Percentiles rank a stretch among this genome's conserved stretches.
phyloP scores from a whole-genome alignment of 2,113 vertebrate genomes.

The Cyanoderma ruficeps region DNA sequence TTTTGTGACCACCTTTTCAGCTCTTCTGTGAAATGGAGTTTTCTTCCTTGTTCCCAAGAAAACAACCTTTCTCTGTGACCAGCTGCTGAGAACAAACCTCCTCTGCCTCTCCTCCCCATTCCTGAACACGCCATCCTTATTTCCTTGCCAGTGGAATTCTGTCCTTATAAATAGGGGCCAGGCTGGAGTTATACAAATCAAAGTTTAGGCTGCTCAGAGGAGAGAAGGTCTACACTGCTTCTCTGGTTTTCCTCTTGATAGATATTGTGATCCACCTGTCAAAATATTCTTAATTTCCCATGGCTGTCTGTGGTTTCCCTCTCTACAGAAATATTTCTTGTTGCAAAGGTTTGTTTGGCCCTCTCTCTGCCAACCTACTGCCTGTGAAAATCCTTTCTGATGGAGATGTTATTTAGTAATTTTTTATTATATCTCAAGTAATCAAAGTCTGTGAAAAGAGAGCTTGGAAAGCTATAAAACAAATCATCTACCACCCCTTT shows the following conservation, averaged over 20 bases:
- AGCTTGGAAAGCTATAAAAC: constrained; percentile 24
- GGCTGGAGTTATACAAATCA: background rate
- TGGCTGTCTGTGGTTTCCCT: background rate
- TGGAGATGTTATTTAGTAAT: constrained; percentile 5
- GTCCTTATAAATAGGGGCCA: background rate
- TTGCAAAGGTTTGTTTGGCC: background rate
- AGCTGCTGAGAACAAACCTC: constrained; percentile 27
- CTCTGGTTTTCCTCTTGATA: background rate
- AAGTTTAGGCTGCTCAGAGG: background rate
- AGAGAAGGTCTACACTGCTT: background rate
- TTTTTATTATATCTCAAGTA: background rate
- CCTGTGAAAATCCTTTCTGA: background rate
- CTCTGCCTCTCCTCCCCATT: background rate
- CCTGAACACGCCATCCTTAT: background rate
- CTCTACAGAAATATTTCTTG: background rate
- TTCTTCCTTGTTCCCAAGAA: constrained; percentile 38
- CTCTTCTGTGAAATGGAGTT: constrained; percentile 45
- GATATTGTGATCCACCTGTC: background rate
- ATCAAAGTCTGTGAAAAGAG: background rate
- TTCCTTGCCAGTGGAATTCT: constrained; percentile 39
- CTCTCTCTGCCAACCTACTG: background rate
- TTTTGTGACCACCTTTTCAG: constrained; percentile 73
- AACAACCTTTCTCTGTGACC: constrained; percentile 56
- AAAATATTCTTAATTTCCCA: background rate
- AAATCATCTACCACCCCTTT: background rate